Percentiles rank a stretch among this genome's conserved stretches.
phyloP scores from a whole-genome alignment of 2,797 vertebrate genomes.

The Peromyscus attwateri region DNA sequence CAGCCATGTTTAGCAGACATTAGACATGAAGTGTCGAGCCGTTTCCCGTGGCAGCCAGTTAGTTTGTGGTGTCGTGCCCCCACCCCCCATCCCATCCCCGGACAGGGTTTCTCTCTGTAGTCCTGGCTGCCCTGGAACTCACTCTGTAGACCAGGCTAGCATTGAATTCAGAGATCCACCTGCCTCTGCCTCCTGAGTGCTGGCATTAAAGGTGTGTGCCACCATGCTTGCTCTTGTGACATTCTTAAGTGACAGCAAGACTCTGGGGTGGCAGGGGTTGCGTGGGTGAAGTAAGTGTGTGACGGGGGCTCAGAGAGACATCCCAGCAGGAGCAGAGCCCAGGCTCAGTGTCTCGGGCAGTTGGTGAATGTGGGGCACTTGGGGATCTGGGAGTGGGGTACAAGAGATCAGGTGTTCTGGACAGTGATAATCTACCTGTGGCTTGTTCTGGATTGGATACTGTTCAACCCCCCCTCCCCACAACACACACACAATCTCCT shows the following conservation, averaged over 20 bases:
- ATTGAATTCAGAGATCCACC: not conserved
- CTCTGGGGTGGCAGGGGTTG: not conserved
- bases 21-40: not conserved
- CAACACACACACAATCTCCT: not conserved
- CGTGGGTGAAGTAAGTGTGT: too few species aligned
- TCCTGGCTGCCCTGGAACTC: not conserved
- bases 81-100: too few species aligned
- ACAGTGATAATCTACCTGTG: not conserved
- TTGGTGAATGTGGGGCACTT: accelerated
- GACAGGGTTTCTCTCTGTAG: not conserved
- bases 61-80: not conserved
- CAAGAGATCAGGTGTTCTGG: not conserved
- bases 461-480: too few species aligned
- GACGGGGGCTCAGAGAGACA: not conserved
- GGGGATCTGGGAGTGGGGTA: accelerated
- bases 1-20: too few species aligned
- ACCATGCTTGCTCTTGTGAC: not conserved
- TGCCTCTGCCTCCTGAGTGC: not conserved
- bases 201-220: not conserved
- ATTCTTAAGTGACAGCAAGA: not conserved
- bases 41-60: too few species aligned
- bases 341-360: not conserved
- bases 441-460: too few species aligned
- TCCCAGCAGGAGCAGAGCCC: not conserved
- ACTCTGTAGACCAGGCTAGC: not conserved